Base-by-base conservation (phyloP, 1,140 invertebrate genomes). In the Artemia franciscana region DNA sequence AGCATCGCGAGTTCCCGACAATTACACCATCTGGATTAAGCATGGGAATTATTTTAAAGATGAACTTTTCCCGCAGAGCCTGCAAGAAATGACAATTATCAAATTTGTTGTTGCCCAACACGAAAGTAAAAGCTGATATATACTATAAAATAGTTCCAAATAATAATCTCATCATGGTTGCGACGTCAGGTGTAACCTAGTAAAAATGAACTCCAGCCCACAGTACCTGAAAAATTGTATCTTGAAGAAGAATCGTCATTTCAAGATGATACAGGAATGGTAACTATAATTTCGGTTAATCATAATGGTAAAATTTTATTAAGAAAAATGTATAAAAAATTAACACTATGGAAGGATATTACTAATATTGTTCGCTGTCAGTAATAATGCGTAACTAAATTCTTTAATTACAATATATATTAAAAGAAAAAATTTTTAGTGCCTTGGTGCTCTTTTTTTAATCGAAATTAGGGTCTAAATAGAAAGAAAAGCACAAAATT, bases 11-110 rank as follows among this genome's bases (percentile, higher is more conserved):
- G 69, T 90, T 94, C 21, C 92, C 92, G 58, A 94, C 91, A 69
- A 91, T 88, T 0, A 94, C 90, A 5, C 92, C 92, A 73, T 97
- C 92, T 1, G 91, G 91, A 75, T 97, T 97, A 24, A 94, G 71
- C 86, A 94, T 92, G 58, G 92, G 91, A 65, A 97, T 85, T 60
- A 96, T 72, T 75, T 96, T 96, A 72, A 97, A 96, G 65, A 96
- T 89, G 74, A 91, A 95, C 71, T 86, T 84, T 68, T 92, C 86
- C 57, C 91, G 78, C n/a, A 97, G 74, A 69, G 86, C 82, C 76
- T 81, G 66, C 5, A 73, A 69, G 59, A 51, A 64, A n/a, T n/a
- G 58, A n/a, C 51, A 65, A n/a, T 39, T 39, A 39, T 39, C n/a
- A 39, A 39, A 59, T 62, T 51, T 21, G 57, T 62, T 58, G 5